Evolutionary conservation across 2,113 vertebrate genomes (phyloP).

Genomic region (Ondatra zibethicus): DNA sequence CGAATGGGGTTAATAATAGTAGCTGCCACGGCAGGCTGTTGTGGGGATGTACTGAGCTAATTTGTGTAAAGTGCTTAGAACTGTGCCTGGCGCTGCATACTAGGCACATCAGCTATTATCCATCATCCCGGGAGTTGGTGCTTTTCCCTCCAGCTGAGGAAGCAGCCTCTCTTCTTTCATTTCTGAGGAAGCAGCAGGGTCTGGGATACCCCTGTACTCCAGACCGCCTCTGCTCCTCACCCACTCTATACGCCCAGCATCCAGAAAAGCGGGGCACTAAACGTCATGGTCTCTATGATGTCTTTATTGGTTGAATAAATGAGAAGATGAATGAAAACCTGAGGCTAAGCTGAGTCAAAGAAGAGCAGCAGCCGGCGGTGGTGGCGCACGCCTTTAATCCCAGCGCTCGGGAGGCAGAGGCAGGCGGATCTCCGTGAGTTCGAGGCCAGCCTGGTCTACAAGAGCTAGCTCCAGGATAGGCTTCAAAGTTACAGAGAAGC

Average conservation of each 20-base stretch:
- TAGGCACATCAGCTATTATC: conserved; percentile 19
- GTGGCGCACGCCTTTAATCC: no score
- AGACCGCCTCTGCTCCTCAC: background rate
- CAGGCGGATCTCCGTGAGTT: no score
- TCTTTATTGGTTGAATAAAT: conserved; percentile 38
- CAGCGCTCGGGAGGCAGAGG: no score
- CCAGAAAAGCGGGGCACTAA: background rate
- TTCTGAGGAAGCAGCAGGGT: background rate
- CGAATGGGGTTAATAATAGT: conserved; percentile 43
- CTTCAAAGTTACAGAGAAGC: no score
- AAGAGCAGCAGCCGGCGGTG: background rate
- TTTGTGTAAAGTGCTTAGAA: conserved; percentile 58
- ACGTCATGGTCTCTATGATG: conserved; percentile 7
- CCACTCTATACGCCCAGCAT: background rate
- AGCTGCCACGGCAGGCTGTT: conserved; percentile 19
- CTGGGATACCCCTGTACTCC: background rate
- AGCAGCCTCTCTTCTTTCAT: conserved; percentile 39
- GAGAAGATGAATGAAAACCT: background rate
- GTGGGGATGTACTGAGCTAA: conserved; percentile 54
- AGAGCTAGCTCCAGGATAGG: no score
- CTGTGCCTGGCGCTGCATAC: background rate
- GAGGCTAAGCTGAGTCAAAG: background rate
- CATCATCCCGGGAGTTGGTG: conserved; percentile 45
- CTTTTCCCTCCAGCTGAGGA: conserved; percentile 53
- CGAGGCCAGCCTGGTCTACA: no score